Evolutionary conservation across 2,797 vertebrate genomes (phyloP).

Genomic region (Rhodeus uyekii): DNA sequence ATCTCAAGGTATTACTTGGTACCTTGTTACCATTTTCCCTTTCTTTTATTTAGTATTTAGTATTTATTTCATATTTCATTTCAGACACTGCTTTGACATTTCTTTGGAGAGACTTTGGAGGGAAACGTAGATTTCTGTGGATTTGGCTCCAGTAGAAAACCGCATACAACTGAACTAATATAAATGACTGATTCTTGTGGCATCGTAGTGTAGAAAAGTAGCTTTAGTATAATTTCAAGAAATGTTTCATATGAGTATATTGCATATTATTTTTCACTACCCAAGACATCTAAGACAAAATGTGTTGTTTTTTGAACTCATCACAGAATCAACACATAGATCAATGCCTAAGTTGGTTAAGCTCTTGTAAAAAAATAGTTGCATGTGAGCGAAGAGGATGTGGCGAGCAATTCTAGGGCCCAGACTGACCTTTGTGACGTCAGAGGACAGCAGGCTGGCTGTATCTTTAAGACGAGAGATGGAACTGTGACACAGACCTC

Average conservation of each 20-base stretch:
- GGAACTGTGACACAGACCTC: conserved; percentile 89
- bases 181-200: too few species aligned
- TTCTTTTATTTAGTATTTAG: too few species aligned
- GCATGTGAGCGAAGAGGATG: background rate
- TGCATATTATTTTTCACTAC: too few species aligned
- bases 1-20: too few species aligned
- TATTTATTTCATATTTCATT: too few species aligned
- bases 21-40: too few species aligned
- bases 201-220: too few species aligned
- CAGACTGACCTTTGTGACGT: conserved; percentile 85
- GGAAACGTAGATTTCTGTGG: background rate
- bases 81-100: too few species aligned
- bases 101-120: too few species aligned
- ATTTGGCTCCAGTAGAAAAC: background rate
- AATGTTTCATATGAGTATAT: too few species aligned
- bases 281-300: too few species aligned
- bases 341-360: background rate
- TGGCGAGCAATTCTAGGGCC: conserved; percentile 6
- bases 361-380: background rate
- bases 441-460: conserved; percentile 82
- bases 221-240: too few species aligned
- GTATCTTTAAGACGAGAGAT: conserved; percentile 93
- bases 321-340: background rate
- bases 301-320: background rate
- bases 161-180: background rate